Evolutionary conservation across 2,797 vertebrate species (phyloP).

Genomic region (Siniperca obscura): DNA sequence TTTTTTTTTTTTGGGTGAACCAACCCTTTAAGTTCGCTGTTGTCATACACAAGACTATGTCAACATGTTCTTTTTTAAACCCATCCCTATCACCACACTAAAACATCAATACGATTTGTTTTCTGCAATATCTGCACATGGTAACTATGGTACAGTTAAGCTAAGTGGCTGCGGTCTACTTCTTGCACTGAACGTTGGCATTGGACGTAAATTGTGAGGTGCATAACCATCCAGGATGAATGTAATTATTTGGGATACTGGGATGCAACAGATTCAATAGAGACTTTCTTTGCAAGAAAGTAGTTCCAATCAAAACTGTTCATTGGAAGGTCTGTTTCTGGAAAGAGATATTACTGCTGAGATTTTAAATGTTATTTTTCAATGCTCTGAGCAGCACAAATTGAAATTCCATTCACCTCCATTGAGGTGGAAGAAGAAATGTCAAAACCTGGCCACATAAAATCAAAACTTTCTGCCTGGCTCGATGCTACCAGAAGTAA

Average conservation of each 20-base stretch:
- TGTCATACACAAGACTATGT: background rate
- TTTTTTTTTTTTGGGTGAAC: background rate
- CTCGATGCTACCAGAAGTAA: background rate
- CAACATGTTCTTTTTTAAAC: no score
- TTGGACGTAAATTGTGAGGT: background rate
- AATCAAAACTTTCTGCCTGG: background rate
- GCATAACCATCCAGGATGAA: background rate
- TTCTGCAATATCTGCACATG: background rate
- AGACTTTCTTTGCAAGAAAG: background rate
- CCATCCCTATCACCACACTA: background rate
- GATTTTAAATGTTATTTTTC: background rate
- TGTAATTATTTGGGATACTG: background rate
- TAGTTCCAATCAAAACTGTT: background rate
- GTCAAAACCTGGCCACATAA: background rate
- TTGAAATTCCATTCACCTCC: background rate
- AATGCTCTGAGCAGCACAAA: background rate
- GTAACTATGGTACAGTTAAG: background rate
- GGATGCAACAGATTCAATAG: background rate
- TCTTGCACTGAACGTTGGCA: no score
- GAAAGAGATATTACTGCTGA: background rate
- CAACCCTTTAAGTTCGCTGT: background rate
- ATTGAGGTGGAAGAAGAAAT: background rate
- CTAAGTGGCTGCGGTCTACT: no score
- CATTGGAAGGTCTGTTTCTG: background rate
- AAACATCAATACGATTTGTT: background rate